phyloP scores from a whole-genome alignment of 2,888 invertebrate species.

The Leucophenga montana region DNA sequence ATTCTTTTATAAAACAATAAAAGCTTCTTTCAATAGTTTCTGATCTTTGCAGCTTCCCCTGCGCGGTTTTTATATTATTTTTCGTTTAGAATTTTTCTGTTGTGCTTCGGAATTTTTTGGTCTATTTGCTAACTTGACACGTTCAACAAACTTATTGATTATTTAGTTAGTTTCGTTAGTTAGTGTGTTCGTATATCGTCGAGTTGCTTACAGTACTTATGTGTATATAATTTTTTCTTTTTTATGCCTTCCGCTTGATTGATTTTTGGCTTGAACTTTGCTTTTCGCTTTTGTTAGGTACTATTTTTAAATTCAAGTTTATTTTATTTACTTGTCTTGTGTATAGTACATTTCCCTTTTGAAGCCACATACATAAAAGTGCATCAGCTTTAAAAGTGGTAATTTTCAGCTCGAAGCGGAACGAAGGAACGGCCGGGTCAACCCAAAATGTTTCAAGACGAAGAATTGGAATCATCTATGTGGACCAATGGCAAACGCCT shows the following conservation, averaged over 20 bases:
- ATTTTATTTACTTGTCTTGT: not conserved
- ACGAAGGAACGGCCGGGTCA: too few relatives aligned
- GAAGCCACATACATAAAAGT: not conserved
- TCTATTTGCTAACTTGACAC: slow-evolving; percentile 42
- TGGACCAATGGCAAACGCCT: too few relatives aligned
- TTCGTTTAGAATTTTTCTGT: not conserved
- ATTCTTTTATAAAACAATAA: not conserved
- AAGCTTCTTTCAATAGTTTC: slow-evolving; percentile 27
- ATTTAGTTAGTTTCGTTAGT: slow-evolving; percentile 38
- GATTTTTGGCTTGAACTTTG: too few relatives aligned
- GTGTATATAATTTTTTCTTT: too few relatives aligned
- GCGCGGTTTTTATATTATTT: slow-evolving; percentile 4
- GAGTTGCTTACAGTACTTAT: too few relatives aligned
- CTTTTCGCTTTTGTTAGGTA: too few relatives aligned
- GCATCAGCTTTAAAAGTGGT: not conserved
- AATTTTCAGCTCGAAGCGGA: too few relatives aligned
- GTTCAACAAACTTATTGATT: slow-evolving; percentile 65
- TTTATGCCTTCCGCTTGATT: too few relatives aligned
- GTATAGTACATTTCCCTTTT: not conserved
- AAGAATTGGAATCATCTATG: too few relatives aligned
- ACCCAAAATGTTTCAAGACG: too few relatives aligned
- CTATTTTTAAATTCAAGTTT: too few relatives aligned
- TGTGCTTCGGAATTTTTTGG: not conserved
- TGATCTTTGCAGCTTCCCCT: not conserved
- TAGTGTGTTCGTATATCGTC: too few relatives aligned